These are phyloP conservation scores for Mythimna ferrago DNA, from an alignment of 2,888 invertebrate species.

Conservation along the genomic window DNA sequence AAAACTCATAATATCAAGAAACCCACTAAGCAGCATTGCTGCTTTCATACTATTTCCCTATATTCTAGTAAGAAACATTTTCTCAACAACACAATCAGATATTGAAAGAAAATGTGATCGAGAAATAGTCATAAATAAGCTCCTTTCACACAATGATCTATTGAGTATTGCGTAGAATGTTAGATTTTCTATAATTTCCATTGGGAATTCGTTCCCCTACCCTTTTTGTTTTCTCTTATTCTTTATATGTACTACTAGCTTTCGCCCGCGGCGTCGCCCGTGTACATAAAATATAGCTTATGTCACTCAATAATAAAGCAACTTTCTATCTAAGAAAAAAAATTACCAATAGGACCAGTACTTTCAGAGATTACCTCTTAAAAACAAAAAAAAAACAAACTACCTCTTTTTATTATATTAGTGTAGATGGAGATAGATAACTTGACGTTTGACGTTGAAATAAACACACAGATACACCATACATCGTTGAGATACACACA, in stretches of 20 bases:
- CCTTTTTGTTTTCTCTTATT: slow-evolving; percentile 14
- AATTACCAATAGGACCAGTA: too few relatives aligned
- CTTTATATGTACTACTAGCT: slow-evolving; percentile 8
- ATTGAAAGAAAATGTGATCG: slow-evolving; percentile 44
- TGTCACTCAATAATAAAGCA: too few relatives aligned
- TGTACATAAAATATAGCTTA: too few relatives aligned
- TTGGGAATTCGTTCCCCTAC: slow-evolving; percentile 55
- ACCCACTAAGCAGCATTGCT: slow-evolving; percentile 11
- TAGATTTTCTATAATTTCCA: slow-evolving; percentile 66
- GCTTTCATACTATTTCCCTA: slow-evolving; percentile 18
- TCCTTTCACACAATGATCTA: slow-evolving; percentile 56
- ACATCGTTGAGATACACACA: too few relatives aligned
- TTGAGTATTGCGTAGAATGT: slow-evolving; percentile 55
- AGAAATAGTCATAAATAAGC: slow-evolving; percentile 52
- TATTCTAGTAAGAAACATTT: slow-evolving; percentile 25
- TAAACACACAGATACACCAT: too few relatives aligned
- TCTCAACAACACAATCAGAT: slow-evolving; percentile 23
- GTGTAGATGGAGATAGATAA: too few relatives aligned
- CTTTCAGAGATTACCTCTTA: too few relatives aligned
- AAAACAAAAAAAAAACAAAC: too few relatives aligned
- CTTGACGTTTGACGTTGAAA: too few relatives aligned
- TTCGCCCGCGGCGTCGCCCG: too few relatives aligned
- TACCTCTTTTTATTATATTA: too few relatives aligned
- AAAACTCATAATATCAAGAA: slow-evolving; percentile 4
- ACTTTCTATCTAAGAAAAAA: too few relatives aligned